Base-by-base conservation (phyloP, 2,888 invertebrate genomes). In the Allolobophora icterica region DNA sequence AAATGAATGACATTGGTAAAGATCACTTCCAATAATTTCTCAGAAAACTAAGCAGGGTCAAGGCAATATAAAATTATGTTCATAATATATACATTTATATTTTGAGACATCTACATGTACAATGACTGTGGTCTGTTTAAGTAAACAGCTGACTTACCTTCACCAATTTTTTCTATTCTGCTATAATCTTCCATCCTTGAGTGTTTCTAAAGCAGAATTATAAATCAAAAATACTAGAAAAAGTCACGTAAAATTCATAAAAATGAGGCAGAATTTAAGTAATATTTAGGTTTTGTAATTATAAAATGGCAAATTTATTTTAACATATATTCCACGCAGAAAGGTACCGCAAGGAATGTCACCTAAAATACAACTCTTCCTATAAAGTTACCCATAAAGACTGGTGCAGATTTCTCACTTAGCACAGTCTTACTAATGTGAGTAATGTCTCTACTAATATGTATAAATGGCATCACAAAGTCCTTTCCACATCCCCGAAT, bases 91-190 rank as follows among this genome's bases (percentile, higher is more conserved):
- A 45, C 13, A 45, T 15, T 45, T 45, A 45, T 11, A 19, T 45
- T 45, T 17, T 45, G 45, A 19, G 45, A 45, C 19, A 17, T 45
- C 8, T 45, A 45, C 45, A 45, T 45, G 5, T 4, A 45, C 19
- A 45, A 15, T 45, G 45, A 45, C 5, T 45, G 45, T 19, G 38
- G 38, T 45, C 45, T 13, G 17, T 45, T 17, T 45, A 45, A n/a
- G n/a, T n/a, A n/a, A 45, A 13, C 45, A 13, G 45, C 45, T 45
- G 15, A 19, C 93, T 92, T 93, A 96, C 96, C 99, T 96, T 99
- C 99, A 92, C 99, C 99, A 93, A 99, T 98, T 96, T 99, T 99
- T 95, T 99, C 98, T 94, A 99, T 97, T 96, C 98, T 98, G 92
- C 97, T 96, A 95, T 98, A 99, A 96, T 98, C 98, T 93, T 98